Evolutionary conservation across 2,113 vertebrate species (phyloP).

Genomic region (Ciconia stormi): DNA sequence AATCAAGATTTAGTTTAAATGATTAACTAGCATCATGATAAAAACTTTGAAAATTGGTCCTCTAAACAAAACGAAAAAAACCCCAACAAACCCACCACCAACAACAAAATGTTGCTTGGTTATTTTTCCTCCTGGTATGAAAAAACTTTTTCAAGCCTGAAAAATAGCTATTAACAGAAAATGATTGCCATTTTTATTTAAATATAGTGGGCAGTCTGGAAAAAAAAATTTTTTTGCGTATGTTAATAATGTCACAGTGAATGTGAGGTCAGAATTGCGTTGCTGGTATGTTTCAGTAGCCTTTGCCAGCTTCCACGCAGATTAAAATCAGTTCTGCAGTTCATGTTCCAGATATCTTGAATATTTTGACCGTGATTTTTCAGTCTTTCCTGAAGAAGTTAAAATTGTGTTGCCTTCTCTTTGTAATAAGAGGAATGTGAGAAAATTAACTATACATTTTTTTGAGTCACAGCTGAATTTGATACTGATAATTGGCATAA

Average conservation of each 20-base stretch:
- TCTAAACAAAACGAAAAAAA: neutral
- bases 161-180: neutral
- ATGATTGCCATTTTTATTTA: neutral
- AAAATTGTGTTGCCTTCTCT: neutral
- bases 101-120: neutral
- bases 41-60: neutral
- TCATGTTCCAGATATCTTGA: neutral
- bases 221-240: neutral
- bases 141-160: neutral
- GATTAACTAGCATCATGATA: neutral
- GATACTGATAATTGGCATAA: neutral
- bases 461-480: neutral
- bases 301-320: neutral
- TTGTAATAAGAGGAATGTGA: neutral
- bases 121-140: neutral
- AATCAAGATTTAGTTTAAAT: neutral
- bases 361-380: neutral
- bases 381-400: neutral
- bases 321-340: neutral
- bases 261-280: neutral
- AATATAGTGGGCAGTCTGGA: neutral
- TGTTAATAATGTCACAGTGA: neutral
- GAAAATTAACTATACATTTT: neutral
- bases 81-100: neutral
- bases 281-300: neutral